Conservation (phyloP, 2,113 vertebrate species). For the Sialia sialis region DNA sequence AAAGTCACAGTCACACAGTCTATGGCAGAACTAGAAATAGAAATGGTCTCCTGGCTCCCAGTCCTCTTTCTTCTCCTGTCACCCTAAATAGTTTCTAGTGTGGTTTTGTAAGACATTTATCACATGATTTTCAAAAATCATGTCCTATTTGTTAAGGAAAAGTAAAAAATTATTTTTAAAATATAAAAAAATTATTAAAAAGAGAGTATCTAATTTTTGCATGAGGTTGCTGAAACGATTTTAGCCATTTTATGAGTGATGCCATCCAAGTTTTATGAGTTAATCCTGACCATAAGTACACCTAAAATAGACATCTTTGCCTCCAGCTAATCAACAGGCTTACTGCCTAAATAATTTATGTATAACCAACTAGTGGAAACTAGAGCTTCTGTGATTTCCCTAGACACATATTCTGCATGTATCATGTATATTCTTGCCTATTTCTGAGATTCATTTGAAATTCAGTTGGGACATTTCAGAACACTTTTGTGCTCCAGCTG, state of each 20-base stretch:
- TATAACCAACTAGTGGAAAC: conserved; percentile 50
- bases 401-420: conserved; percentile 38
- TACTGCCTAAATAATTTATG: conserved; percentile 60
- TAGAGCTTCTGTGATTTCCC: conserved; percentile 63
- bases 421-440: conserved; percentile 58
- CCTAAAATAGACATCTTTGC: conserved; percentile 51
- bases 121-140: conserved; percentile 3
- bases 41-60: conserved; percentile 58
- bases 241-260: not conserved
- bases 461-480: conserved; percentile 56
- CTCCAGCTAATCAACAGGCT: conserved; percentile 57
- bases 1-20: conserved; percentile 31
- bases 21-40: conserved; percentile 55
- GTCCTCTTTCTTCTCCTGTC: conserved; percentile 45
- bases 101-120: conserved; percentile 37
- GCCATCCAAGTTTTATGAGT: conserved; percentile 9
- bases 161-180: not conserved
- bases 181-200: not conserved
- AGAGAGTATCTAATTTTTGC: not conserved
- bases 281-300: conserved; percentile 43
- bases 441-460: conserved; percentile 63
- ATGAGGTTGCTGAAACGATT: not conserved
- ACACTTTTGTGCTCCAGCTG: conserved; percentile 37
- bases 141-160: conserved; percentile 7
- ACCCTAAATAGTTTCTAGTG: conserved; percentile 48